Base-by-base conservation (phyloP, 2,888 invertebrate genomes). In the Lapara coniferarum region DNA sequence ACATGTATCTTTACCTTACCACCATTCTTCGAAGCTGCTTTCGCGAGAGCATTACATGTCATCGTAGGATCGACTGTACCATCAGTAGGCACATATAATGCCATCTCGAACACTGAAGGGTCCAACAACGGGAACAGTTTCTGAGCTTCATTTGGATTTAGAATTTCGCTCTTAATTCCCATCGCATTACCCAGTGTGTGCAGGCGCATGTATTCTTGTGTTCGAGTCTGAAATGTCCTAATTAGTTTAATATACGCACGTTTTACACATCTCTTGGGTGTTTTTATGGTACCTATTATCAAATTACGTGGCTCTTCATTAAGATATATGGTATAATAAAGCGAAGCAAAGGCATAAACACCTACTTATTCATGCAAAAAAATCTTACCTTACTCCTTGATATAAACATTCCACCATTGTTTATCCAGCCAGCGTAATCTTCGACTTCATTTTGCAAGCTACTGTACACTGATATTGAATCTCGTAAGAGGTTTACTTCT, bases 341-440 rank as follows among this genome's bases (percentile, higher is more conserved):
- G 5, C 5, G 37, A 37, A 37, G 8, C 4, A 37, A 7, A 37
- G 37, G 37, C 8, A 37, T 44, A 37, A 37, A 14, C 37, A 37
- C 13, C n/a, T 14, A 10, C 14, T 16, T 52, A 52, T 52, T 14
- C n/a, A 7, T n/a, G 51, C 51, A 12, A 19, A 55, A 2, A 1
- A 19, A 19, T 49, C 66, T 72, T 79, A 93, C 93, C 84, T 88
- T 83, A 75, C 92, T 92, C 25, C 93, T 83, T 0, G 98, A 98
- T 76, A 98, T 97, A 86, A 98, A 98, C 79, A 98, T 94, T 56
- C 98, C 98, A 3, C 98, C 98, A 89, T 98, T 98, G 85, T 97
- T 96, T 77, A 96, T 96, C 96, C 97, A 98, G 0, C 98, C 98
- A 0, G 98, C 96, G 87, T 97, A 95, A 12, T 97, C 92, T 0